These are phyloP conservation scores for Dolichoris vasculosae DNA, from an alignment of 1,140 invertebrate species.

Conservation along the genomic window DNA sequence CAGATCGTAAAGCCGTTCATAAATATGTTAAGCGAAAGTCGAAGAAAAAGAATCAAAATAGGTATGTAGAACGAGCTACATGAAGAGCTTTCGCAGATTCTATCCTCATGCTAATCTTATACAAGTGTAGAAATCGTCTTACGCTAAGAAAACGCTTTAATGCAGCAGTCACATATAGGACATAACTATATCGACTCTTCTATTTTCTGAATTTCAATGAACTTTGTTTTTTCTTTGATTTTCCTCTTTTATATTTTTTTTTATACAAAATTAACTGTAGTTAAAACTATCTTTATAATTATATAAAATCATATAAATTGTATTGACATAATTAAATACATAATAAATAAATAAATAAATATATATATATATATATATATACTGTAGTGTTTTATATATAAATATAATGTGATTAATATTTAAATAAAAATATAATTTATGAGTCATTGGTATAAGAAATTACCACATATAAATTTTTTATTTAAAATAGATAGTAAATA, in stretches of 20 bases:
- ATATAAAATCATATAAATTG: no score
- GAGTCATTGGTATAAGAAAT: no score
- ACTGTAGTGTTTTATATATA: no score
- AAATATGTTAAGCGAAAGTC: conserved; percentile 37
- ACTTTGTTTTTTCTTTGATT: not conserved
- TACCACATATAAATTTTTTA: no score
- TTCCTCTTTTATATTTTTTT: not conserved
- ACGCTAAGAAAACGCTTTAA: not conserved
- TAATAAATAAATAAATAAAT: no score
- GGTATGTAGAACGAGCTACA: conserved; percentile 53
- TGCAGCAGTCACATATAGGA: not conserved
- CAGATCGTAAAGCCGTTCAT: conserved; percentile 62
- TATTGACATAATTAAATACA: no score
- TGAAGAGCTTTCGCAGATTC: conserved; percentile 58
- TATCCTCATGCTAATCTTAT: not conserved
- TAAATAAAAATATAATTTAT: no score
- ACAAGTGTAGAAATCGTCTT: not conserved
- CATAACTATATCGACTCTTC: not conserved
- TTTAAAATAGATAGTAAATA: no score
- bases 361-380: no score
- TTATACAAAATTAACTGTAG: not conserved
- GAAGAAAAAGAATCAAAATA: conserved; percentile 17
- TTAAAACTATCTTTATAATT: no score
- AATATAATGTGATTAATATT: no score
- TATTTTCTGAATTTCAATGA: not conserved